phyloP scores from a whole-genome alignment of 2,888 invertebrate species.

The Zygothrica quintamaculata region DNA sequence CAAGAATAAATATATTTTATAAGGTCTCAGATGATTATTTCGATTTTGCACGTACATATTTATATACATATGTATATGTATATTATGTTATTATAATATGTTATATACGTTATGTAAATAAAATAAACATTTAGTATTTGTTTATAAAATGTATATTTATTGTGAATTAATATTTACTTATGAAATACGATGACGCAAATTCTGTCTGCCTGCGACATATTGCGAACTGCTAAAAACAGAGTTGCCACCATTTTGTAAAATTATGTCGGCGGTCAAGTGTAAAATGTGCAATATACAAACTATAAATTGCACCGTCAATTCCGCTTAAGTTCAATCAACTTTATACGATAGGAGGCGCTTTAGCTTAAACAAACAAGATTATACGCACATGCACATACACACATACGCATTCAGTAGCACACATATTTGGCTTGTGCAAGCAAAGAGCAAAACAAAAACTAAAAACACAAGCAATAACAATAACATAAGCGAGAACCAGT shows the following conservation, averaged over 20 bases:
- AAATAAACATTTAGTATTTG: slow-evolving; percentile 28
- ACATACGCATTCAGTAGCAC: neutral
- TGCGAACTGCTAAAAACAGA: slow-evolving; percentile 1
- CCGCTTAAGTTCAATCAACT: slow-evolving; percentile 41
- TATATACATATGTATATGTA: slow-evolving; percentile 6
- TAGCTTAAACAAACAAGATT: slow-evolving; percentile 30
- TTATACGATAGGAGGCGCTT: slow-evolving; percentile 40
- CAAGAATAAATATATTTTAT: no score
- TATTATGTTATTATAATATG: slow-evolving; percentile 18
- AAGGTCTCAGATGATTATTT: no score
- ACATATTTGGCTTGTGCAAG: slow-evolving; percentile 3
- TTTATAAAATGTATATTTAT: slow-evolving; percentile 32
- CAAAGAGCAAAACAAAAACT: slow-evolving; percentile 9
- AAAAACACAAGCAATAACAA: slow-evolving; percentile 48
- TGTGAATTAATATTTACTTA: slow-evolving; percentile 33
- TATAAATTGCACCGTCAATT: neutral
- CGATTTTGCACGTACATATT: slow-evolving; percentile 8
- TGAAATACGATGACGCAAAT: slow-evolving; percentile 52
- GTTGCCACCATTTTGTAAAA: slow-evolving; percentile 16
- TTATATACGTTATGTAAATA: slow-evolving; percentile 14
- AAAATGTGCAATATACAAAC: slow-evolving; percentile 1
- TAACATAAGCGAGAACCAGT: slow-evolving; percentile 56
- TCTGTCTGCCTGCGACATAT: slow-evolving; percentile 1
- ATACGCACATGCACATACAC: slow-evolving; percentile 5
- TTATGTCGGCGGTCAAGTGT: slow-evolving; percentile 39